Evolutionary conservation across 2,113 vertebrate genomes (phyloP), one percentile per base, ranked within the genome.

Genomic region (Poeciliopsis prolifica): DNA sequence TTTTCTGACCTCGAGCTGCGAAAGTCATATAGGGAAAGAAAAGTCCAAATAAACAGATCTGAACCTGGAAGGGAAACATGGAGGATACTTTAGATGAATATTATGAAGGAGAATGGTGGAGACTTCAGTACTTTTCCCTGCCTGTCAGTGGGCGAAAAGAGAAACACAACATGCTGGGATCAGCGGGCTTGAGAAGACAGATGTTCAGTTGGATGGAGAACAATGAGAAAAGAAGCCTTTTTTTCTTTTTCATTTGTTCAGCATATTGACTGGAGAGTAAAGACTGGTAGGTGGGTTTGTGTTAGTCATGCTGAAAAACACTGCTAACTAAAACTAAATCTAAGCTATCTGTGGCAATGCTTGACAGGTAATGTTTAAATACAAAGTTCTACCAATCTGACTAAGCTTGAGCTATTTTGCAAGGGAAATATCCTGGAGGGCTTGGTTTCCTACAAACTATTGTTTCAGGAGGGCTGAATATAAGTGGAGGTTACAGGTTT

Each of bases 201-300:
- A 84, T 89, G 88, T 89, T 85, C 73, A 74, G 40, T 60, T 76
- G 40, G 70, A 70, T 35, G 66, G n/a, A 74, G 65, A 42, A 85
- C 77, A 91, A 90, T 69, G n/a, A 44, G 26, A 74, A 60, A 75
- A 70, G 61, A 65, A 13, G 67, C 28, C 61, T 61, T 75, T 86
- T 84, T 81, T 76, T 70, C 68, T 85, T 31, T 70, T 42, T 67
- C 58, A 40, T 48, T 24, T 33, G 63, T 33, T 73, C 31, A 82
- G 31, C 65, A 65, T 44, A 15, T 35, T 74, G 72, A 76, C 71
- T 12, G 48, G 42, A 24, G 19, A 76, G 40, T n/a, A 33, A 65
- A 19, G 48, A 75, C 24, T 80, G 74, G 69, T 29, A 42, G 71
- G 33, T 22, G 24, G 28, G 54, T 61, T 54, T n/a, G 9, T 40